A percentile compares a stretch with the other conserved stretches of the same genome.
phyloP scores from a whole-genome alignment of 2,888 invertebrate genomes.

The Pristionchus entomophagus region DNA sequence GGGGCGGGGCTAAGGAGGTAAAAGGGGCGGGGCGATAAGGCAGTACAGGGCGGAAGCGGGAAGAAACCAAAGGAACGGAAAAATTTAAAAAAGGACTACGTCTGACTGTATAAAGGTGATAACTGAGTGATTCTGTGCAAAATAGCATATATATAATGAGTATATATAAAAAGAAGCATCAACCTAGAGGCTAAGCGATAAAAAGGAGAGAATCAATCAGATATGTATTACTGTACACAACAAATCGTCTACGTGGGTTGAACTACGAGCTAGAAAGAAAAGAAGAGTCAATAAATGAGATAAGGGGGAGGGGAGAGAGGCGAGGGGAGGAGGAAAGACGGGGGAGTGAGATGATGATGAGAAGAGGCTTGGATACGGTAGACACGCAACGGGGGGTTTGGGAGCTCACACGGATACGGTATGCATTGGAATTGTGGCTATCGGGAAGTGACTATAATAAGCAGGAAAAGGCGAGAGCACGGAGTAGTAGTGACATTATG shows the following conservation, averaged over 20 bases:
- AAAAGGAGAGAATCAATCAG: background rate
- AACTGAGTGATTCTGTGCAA: background rate
- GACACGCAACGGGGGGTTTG: conserved; percentile 28
- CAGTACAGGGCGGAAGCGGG: conserved; percentile 12
- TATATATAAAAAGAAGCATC: background rate
- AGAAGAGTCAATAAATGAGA: background rate
- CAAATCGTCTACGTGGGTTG: conserved; percentile 13
- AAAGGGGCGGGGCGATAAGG: background rate
- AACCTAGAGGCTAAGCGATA: conserved; percentile 13
- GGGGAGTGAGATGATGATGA: background rate
- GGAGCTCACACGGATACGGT: conserved; percentile 39
- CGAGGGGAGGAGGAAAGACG: background rate
- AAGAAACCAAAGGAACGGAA: conserved; percentile 19
- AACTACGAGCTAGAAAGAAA: background rate
- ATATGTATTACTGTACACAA: conserved; percentile 20
- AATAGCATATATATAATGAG: conserved; percentile 10
- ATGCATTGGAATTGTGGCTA: background rate
- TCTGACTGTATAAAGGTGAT: background rate
- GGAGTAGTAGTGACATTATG: background rate
- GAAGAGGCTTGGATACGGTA: conserved; percentile 20
- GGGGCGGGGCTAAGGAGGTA: background rate
- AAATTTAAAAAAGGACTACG: too few relatives aligned
- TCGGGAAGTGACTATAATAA: background rate
- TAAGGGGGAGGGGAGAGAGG: background rate
- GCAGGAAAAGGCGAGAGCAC: background rate